These are phyloP conservation scores for Xestia rhomboidea DNA, from an alignment of 2,888 invertebrate genomes.

Conservation along the genomic window DNA sequence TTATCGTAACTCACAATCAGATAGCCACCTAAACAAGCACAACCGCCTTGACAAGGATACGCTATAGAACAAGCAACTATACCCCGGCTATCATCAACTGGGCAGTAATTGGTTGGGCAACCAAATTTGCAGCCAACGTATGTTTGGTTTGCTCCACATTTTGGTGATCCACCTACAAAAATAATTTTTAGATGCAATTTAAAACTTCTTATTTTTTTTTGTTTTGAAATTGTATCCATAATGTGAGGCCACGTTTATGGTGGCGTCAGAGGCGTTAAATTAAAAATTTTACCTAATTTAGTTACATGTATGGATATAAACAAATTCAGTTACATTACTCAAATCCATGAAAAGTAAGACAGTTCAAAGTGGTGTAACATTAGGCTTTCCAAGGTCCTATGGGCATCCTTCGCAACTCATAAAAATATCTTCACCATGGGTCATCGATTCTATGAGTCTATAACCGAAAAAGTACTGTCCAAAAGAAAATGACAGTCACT, in stretches of 20 bases:
- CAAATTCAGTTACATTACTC: too few relatives aligned
- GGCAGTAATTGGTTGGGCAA: slow-evolving; percentile 74
- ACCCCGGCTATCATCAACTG: slow-evolving; percentile 66
- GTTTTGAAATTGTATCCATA: background rate
- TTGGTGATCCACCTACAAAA: slow-evolving; percentile 34
- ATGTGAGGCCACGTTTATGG: background rate
- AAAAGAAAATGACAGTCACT: background rate
- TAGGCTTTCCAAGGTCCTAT: background rate
- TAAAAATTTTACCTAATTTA: background rate
- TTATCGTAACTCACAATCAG: slow-evolving; percentile 49
- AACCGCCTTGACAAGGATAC: slow-evolving; percentile 75
- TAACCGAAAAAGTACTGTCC: too few relatives aligned
- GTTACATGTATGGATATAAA: background rate
- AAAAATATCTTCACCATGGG: background rate
- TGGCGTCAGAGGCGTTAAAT: background rate
- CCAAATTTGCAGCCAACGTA: slow-evolving; percentile 69
- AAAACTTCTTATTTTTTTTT: background rate
- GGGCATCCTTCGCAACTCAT: background rate
- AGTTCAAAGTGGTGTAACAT: background rate
- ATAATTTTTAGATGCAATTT: background rate
- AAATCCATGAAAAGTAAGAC: background rate
- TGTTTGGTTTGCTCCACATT: slow-evolving; percentile 68
- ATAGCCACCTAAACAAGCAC: slow-evolving; percentile 72
- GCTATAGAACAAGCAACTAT: slow-evolving; percentile 69
- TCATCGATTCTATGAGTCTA: background rate